These are phyloP conservation scores for Megaustenia siamemsis DNA, from an alignment of 2,888 invertebrate species.

Conservation along the genomic window DNA sequence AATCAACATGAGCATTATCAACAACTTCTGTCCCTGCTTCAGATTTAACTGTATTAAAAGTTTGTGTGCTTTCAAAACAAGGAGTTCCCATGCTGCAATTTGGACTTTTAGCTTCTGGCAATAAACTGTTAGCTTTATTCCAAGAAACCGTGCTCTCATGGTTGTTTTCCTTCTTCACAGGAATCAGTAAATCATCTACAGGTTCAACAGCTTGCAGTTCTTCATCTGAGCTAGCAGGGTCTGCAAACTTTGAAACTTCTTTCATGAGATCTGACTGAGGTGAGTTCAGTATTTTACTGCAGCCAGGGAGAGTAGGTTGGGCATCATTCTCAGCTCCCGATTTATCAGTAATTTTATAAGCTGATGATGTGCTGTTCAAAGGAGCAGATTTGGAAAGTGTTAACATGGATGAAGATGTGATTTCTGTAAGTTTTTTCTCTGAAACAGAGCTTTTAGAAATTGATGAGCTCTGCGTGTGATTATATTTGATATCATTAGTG, in stretches of 20 bases:
- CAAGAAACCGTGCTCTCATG: neutral
- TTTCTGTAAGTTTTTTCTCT: neutral
- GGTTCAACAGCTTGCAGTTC: neutral
- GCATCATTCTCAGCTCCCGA: neutral
- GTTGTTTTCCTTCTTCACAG: neutral
- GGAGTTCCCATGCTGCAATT: neutral
- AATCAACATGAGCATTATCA: neutral
- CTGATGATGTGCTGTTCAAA: neutral
- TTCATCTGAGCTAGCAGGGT: constrained; percentile 26
- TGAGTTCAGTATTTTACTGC: neutral
- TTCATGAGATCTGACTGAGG: neutral
- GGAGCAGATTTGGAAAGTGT: neutral
- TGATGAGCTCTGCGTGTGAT: neutral
- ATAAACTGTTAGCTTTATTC: neutral
- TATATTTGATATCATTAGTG: neutral
- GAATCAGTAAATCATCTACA: neutral
- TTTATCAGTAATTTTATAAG: neutral
- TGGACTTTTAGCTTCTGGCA: neutral
- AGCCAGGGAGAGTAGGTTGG: neutral
- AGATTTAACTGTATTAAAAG: neutral
- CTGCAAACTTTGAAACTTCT: neutral
- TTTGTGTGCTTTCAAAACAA: constrained; percentile 4
- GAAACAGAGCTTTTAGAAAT: neutral
- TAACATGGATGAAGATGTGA: neutral
- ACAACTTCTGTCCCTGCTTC: neutral